Percentiles rank a stretch among this genome's conserved stretches.
Conservation (phyloP, 2,888 invertebrate genomes). For the Ectemnius cavifrons region DNA sequence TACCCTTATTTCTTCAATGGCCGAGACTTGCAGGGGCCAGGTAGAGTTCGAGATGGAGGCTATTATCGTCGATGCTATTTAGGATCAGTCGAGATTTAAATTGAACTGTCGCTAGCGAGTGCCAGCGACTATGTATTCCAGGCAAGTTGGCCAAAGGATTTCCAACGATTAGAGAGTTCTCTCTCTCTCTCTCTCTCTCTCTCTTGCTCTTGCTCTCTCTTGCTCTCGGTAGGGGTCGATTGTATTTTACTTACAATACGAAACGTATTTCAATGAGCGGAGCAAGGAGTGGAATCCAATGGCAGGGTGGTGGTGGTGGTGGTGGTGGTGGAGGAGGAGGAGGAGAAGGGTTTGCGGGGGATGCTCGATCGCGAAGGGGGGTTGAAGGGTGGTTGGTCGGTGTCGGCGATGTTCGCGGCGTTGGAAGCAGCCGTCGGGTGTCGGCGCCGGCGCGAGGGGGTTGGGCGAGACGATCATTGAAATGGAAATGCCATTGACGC, state of each 20-base stretch:
- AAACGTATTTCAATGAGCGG: constrained; percentile 53
- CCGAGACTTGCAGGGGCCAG: no score
- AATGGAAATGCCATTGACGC: constrained; percentile 67
- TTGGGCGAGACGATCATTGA: constrained; percentile 57
- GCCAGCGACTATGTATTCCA: not conserved
- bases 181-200: no score
- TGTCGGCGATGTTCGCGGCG: constrained; percentile 42
- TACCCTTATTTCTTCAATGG: no score
- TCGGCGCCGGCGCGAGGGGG: constrained; percentile 24
- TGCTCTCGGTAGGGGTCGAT: constrained; percentile 27
- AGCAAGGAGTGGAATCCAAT: constrained; percentile 48
- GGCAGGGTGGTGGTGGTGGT: constrained; percentile 13
- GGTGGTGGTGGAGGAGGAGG: constrained; percentile 10
- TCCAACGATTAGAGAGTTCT: constrained; percentile 30
- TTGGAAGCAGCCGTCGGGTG: constrained; percentile 15
- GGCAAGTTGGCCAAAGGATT: constrained; percentile 7
- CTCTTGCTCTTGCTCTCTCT: no score
- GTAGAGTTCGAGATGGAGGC: not conserved
- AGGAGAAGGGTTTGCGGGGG: not conserved
- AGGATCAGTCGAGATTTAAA: not conserved
- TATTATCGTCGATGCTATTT: not conserved
- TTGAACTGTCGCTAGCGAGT: not conserved
- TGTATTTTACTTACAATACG: constrained; percentile 56
- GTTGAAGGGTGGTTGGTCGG: constrained; percentile 10
- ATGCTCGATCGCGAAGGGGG: constrained; percentile 22